A percentile compares a stretch with the other conserved stretches of the same genome.
Evolutionary conservation across 37 sponge, comb jelly and placozoan genomes (phyloP).

Genomic region (Mnemiopsis leidyi): DNA sequence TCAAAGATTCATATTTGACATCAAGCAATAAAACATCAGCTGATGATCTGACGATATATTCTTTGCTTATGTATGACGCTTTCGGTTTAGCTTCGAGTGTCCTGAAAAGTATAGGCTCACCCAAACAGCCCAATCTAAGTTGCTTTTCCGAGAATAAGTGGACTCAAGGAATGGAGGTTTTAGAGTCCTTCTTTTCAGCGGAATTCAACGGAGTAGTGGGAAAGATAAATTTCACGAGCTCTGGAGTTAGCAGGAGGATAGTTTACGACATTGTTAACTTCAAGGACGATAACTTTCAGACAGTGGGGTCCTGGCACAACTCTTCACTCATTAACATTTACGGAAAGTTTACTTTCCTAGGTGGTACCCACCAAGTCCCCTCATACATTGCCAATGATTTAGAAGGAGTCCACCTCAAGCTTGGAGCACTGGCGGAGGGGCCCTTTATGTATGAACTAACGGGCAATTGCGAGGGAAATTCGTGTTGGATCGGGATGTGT

Average conservation of each 20-base stretch:
- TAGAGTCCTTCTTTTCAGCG: neutral
- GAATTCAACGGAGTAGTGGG: neutral
- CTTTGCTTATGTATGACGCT: neutral
- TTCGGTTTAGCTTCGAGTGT: neutral
- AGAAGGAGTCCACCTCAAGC: neutral
- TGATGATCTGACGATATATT: neutral
- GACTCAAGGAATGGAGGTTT: neutral
- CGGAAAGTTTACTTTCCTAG: neutral
- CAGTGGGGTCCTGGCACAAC: neutral
- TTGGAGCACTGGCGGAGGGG: neutral
- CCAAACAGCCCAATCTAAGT: neutral
- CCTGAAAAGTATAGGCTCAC: neutral
- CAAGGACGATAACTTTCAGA: neutral
- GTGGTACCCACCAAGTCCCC: neutral
- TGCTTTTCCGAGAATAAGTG: neutral
- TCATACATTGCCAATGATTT: neutral
- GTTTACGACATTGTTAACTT: constrained; percentile 1
- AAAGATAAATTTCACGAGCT: neutral
- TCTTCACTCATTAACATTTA: neutral
- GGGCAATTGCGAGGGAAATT: neutral
- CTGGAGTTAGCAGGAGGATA: neutral
- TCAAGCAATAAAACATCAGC: neutral
- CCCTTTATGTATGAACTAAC: constrained; percentile 7
- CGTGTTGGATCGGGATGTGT: neutral
- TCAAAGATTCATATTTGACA: neutral